Base-by-base conservation (phyloP, 2,888 invertebrate genomes). In the Sphaerophoria taeniata region DNA sequence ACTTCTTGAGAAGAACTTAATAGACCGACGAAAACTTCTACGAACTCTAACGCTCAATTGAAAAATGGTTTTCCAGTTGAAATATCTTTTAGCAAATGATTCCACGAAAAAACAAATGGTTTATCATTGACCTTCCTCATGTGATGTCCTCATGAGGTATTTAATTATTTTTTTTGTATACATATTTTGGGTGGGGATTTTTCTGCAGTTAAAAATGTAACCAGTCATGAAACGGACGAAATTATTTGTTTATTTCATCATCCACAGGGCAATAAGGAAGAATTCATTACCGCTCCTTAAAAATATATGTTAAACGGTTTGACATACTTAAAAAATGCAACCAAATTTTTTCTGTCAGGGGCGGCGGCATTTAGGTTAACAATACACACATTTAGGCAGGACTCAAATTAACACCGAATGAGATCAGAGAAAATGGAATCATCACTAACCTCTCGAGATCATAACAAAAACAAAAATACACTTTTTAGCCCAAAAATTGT, bases 371-470 rank as follows among this genome's bases (percentile, higher is more conserved):
- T 24, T n/a, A n/a, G n/a, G n/a, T n/a, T n/a, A n/a, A n/a, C n/a
- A n/a, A n/a, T n/a, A n/a, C n/a, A n/a, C n/a, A n/a, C n/a, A n/a
- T n/a, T n/a, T n/a, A n/a, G n/a, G n/a, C n/a, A n/a, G n/a, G n/a
- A n/a, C n/a, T n/a, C n/a, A n/a, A n/a, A n/a, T n/a, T n/a, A n/a
- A n/a, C n/a, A n/a, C 16, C 61, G 47, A 73, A 74, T 80, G 75
- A 80, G 74, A 80, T 80, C 70, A 80, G 47, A 63, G 33, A 4
- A 43, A 63, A 70, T 55, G 63, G 43, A 45, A 43, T 58, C 39
- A 71, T 36, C 39, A 39, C 14, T 55, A 11, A 11, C 36, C 60
- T 36, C 34, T 24, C 24, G 24, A 24, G 45, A 36, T 43, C 12
- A n/a, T 43, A 39, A 34, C 43, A 34, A 55, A 36, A 51, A 33